Conservation (phyloP, 2,113 vertebrate species). For the Potamarius usumacintae region DNA sequence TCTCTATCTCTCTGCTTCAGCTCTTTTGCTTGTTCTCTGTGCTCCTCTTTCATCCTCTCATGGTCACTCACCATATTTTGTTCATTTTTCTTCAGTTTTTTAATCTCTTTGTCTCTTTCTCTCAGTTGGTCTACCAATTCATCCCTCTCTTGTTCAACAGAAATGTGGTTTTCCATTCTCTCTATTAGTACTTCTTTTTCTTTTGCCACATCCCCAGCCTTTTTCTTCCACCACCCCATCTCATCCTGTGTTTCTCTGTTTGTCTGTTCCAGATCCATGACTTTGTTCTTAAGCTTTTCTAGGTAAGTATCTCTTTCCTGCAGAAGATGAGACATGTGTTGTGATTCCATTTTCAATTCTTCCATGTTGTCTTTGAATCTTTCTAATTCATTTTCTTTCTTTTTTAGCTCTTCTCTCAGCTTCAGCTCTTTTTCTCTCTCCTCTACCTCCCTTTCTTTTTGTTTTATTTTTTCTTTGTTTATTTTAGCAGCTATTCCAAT, state of each 20-base stretch:
- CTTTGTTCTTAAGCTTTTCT: conserved; percentile 45
- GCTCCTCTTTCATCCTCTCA: conserved; percentile 29
- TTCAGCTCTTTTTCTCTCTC: conserved; percentile 38
- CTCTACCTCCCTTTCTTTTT: conserved; percentile 58
- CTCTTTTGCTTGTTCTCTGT: conserved; percentile 26
- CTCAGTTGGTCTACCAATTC: conserved; percentile 2
- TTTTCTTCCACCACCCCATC: conserved; percentile 38
- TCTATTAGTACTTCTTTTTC: conserved; percentile 38
- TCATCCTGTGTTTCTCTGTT: conserved; percentile 38
- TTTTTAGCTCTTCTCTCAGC: conserved; percentile 51
- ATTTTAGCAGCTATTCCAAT: conserved; percentile 6
- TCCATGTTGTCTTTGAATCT: conserved; percentile 26
- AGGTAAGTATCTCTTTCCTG: conserved; percentile 39
- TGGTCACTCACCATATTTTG: neutral
- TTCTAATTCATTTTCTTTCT: conserved; percentile 19
- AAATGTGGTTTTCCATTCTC: neutral
- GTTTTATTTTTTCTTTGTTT: conserved; percentile 55
- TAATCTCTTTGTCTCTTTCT: conserved; percentile 30
- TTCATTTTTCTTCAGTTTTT: conserved; percentile 29
- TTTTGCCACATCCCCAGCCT: conserved; percentile 15
- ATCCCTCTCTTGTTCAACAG: conserved; percentile 26
- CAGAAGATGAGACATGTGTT: conserved; percentile 26
- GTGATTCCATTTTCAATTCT: conserved; percentile 43
- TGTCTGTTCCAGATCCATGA: conserved; percentile 29
- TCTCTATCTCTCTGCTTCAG: conserved; percentile 33